Evolutionary conservation across 2,888 invertebrate species (phyloP).

Genomic region (Hedychridium roseum): DNA sequence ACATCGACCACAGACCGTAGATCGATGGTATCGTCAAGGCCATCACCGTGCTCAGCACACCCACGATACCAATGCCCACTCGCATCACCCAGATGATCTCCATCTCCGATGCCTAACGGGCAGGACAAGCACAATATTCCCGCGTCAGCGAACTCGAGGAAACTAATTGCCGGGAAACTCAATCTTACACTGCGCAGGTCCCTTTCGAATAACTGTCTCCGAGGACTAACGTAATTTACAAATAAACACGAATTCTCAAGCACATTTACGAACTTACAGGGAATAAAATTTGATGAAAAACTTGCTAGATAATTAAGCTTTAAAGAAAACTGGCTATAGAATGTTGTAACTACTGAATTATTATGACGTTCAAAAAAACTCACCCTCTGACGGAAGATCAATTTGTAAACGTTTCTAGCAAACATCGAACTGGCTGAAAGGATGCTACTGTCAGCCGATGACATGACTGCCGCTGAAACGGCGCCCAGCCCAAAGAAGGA

Average conservation of each 20-base stretch:
- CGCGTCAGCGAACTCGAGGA: no score
- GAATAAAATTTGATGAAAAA: no score
- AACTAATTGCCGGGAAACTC: no score
- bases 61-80: constrained; percentile 88
- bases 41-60: constrained; percentile 92
- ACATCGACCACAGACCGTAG: constrained; percentile 98
- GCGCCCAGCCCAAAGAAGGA: constrained; percentile 98
- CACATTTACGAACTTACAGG: no score
- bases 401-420: constrained; percentile 96
- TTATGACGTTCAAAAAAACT: no score
- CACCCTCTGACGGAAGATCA: constrained; percentile 92
- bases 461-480: constrained; percentile 99
- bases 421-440: constrained; percentile 99
- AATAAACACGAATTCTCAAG: no score
- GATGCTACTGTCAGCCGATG: constrained; percentile 98
- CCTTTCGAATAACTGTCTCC: no score
- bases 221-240: no score
- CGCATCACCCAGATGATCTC: constrained; percentile 98
- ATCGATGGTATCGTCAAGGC: constrained; percentile 97
- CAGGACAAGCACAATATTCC: not conserved
- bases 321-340: no score
- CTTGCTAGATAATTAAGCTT: no score
- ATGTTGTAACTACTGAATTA: no score
- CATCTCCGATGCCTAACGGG: constrained; percentile 88
- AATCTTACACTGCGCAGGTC: no score